A percentile compares a stretch with the other conserved stretches of the same genome.
phyloP scores from a whole-genome alignment of 1,140 invertebrate species.

The Lasaia peninsularis region DNA sequence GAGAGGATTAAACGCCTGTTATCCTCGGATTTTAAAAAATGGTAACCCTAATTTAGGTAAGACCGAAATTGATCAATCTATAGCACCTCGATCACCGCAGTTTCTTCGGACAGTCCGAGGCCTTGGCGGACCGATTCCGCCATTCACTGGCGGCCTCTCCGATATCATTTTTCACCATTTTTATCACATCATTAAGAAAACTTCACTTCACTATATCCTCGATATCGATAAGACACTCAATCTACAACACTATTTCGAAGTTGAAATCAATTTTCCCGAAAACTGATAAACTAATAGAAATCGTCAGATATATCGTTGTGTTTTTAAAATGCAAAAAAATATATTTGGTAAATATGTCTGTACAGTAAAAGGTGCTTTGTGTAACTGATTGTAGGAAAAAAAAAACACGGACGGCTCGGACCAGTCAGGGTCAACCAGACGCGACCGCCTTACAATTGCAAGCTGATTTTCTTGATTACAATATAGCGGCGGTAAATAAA shows the following conservation, averaged over 20 bases:
- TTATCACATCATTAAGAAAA: slow-evolving; percentile 38
- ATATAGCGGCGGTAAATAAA: slow-evolving; percentile 2
- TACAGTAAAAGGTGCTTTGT: slow-evolving; percentile 15
- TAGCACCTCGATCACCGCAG: slow-evolving; percentile 74
- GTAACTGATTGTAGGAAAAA: slow-evolving; percentile 43
- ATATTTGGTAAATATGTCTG: slow-evolving; percentile 22
- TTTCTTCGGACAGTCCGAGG: slow-evolving; percentile 66
- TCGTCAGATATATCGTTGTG: slow-evolving; percentile 3
- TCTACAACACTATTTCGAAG: background rate
- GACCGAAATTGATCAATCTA: slow-evolving; percentile 30
- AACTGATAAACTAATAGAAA: background rate
- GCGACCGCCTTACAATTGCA: slow-evolving; percentile 36
- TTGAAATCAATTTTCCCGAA: slow-evolving; percentile 1
- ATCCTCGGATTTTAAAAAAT: too few species aligned
- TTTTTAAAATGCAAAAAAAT: background rate
- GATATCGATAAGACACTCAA: slow-evolving; percentile 22
- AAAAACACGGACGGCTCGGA: slow-evolving; percentile 44
- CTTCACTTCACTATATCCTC: slow-evolving; percentile 31
- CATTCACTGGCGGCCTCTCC: slow-evolving; percentile 55
- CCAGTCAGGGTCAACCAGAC: slow-evolving; percentile 66
- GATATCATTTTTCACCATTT: slow-evolving; percentile 72
- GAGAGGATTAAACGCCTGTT: too few species aligned
- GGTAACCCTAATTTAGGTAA: background rate
- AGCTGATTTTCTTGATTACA: slow-evolving; percentile 30
- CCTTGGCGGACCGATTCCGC: slow-evolving; percentile 51